These are phyloP conservation scores for Pristiophorus japonicus DNA, from an alignment of 2,113 vertebrate genomes.

Conservation along the genomic window DNA sequence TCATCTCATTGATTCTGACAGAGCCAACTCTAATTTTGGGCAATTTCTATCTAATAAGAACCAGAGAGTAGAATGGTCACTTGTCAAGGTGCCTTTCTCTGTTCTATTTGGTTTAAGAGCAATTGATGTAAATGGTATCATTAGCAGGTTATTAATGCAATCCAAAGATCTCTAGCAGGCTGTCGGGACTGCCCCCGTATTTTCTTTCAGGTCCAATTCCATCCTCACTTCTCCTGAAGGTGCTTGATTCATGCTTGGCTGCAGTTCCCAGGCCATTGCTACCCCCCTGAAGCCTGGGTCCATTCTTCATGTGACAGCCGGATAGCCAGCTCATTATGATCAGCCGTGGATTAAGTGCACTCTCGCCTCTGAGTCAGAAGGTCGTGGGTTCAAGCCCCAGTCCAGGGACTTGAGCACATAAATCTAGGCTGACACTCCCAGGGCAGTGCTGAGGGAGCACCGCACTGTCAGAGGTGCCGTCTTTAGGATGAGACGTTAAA, in stretches of 20 bases:
- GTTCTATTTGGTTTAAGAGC: conserved; percentile 14
- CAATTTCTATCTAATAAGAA: conserved; percentile 34
- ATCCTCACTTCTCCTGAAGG: not conserved
- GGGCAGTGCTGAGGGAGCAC: not conserved
- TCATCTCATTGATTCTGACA: conserved; percentile 32
- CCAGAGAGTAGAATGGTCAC: conserved; percentile 3
- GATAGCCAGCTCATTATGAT: not conserved
- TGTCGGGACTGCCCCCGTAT: not conserved
- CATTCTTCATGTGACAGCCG: not conserved
- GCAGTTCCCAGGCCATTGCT: not conserved
- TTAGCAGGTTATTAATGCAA: conserved; percentile 16
- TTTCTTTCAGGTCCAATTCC: not conserved
- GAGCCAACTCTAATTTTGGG: conserved; percentile 24
- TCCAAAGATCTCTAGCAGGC: conserved; percentile 29
- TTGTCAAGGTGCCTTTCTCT: not conserved
- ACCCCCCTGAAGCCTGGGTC: not conserved
- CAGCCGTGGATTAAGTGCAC: too few relatives aligned
- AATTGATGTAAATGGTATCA: conserved; percentile 32
- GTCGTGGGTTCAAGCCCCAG: not conserved
- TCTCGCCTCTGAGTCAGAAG: not conserved
- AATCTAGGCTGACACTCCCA: not conserved
- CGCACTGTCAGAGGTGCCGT: not conserved
- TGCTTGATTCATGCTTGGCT: not conserved
- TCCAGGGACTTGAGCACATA: not conserved
- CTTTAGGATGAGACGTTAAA: not conserved